Evolutionary conservation across 2,797 vertebrate species (phyloP), one percentile per base, ranked within the genome.

Genomic region (Syngnathus acus): DNA sequence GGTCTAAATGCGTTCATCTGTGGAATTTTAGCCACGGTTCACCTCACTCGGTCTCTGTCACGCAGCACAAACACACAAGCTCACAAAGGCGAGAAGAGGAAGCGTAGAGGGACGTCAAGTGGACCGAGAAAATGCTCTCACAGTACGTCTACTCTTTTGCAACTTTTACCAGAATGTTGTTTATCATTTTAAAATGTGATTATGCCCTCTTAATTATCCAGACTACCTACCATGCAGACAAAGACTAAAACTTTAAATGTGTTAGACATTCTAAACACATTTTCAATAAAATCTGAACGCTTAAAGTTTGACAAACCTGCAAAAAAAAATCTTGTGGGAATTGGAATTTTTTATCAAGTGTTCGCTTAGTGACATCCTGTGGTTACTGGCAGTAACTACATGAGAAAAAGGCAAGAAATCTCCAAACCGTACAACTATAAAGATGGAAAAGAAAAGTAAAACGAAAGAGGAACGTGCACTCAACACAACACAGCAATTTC

Each of bases 1-100:
- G 13, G 73, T 78, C 75, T 65, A 82, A 86, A 86, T 83, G 80
- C 86, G 84, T 81, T 87, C 84, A 86, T 89, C 84, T 86, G 79
- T 67, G 80, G 68, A 77, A 67, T 82, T 83, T 86, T 87, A 84
- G 85, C 78, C 76, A 57, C 66, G 84, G 84, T 87, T 88, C 85
- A 83, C 67, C 80, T 84, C 85, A 84, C 81, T 84, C 70, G 68
- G 72, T 64, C 66, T 82, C 70, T 70, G 77, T 65, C 66, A 70
- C 62, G 19, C 78, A 66, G 68, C 51, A 68, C 42, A 64, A 65
- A 68, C 19, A 65, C 71, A 61, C 8, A 21, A n/a, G 64, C 61
- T 55, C 70, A 58, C 55, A 47, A 59, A 65, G 32, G 26, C 53
- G 61, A 38, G 48, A 62, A n/a, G 48, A 23, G 51, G 64, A 61